phyloP scores from a whole-genome alignment of 2,797 vertebrate genomes.

The Cephalopachus bancanus region DNA sequence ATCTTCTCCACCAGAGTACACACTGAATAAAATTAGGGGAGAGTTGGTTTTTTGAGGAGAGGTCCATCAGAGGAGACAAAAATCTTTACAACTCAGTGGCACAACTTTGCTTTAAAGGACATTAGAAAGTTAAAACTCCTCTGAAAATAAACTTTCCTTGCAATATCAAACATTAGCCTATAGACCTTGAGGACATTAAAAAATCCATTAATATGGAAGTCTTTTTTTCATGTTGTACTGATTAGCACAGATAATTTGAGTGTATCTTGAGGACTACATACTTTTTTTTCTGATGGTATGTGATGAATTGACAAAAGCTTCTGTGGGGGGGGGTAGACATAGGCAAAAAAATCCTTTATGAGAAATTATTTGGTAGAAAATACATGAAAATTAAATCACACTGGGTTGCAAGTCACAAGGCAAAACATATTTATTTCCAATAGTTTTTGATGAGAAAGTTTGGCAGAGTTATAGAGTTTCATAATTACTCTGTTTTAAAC shows the following conservation, averaged over 20 bases:
- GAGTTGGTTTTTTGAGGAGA: background rate
- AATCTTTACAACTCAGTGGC: background rate
- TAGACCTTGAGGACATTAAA: background rate
- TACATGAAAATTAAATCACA: conserved; percentile 76
- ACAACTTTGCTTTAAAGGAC: conserved; percentile 18
- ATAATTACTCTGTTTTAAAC: conserved; percentile 89
- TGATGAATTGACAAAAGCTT: conserved; percentile 69
- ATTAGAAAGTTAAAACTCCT: conserved; percentile 24
- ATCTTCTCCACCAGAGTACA: background rate
- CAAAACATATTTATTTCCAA: conserved; percentile 85
- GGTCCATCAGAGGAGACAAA: background rate
- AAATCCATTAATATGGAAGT: conserved; percentile 19
- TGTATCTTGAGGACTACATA: background rate
- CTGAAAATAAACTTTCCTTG: background rate
- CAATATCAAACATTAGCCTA: conserved; percentile 16
- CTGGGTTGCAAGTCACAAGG: conserved; percentile 80
- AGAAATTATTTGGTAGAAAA: conserved; percentile 60
- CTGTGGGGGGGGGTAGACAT: background rate
- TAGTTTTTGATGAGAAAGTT: conserved; percentile 84
- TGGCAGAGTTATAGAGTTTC: conserved; percentile 86
- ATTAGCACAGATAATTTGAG: background rate
- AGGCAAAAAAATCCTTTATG: background rate
- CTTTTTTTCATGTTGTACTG: background rate
- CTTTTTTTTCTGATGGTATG: conserved; percentile 69
- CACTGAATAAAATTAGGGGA: background rate